A percentile compares a stretch with the other conserved stretches of the same genome.
Evolutionary conservation across 2,797 vertebrate species (phyloP).

Genomic region (Cryptoprocta ferox): DNA sequence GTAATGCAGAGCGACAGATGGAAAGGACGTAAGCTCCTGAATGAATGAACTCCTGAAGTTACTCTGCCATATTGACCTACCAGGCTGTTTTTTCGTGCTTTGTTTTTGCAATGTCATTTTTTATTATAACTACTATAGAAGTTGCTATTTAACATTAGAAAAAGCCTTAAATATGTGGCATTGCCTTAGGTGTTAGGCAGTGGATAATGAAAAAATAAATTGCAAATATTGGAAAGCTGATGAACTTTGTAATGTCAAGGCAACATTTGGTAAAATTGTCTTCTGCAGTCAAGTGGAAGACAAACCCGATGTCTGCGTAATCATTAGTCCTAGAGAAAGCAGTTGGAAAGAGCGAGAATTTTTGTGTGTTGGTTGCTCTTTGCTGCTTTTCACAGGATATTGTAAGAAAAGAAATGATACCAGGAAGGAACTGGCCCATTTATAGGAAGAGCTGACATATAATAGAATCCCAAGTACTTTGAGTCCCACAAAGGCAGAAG

Average conservation of each 20-base stretch:
- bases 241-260: background rate
- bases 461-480: background rate
- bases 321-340: background rate
- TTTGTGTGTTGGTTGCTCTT: background rate
- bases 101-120: background rate
- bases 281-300: background rate
- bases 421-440: background rate
- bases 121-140: background rate
- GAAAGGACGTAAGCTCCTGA: background rate
- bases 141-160: background rate
- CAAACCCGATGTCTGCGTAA: background rate
- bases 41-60: background rate
- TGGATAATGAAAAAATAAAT: background rate
- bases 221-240: background rate
- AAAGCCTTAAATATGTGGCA: background rate
- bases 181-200: background rate
- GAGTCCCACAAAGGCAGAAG: background rate
- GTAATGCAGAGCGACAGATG: background rate
- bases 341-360: background rate
- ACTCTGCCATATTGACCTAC: background rate
- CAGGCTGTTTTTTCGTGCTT: background rate
- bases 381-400: background rate
- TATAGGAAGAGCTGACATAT: background rate
- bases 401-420: constrained; percentile 11
- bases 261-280: background rate